A percentile compares a stretch with the other conserved stretches of the same genome.
Evolutionary conservation across 2,888 invertebrate species (phyloP).

Genomic region (Yponomeuta plumbellus): DNA sequence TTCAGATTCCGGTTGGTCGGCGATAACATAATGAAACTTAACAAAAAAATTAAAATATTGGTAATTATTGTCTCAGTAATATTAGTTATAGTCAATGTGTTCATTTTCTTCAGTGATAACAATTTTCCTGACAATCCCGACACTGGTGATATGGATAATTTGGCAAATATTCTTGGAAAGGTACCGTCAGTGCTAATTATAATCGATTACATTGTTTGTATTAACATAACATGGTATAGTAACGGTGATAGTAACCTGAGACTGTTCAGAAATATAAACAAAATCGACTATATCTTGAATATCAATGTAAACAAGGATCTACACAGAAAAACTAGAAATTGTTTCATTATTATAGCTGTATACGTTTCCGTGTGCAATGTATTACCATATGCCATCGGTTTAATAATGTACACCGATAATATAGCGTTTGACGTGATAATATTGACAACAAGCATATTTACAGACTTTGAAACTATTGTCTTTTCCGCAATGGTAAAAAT

Average conservation of each 20-base stretch:
- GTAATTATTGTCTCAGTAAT: conserved; percentile 23
- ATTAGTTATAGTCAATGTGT: neutral
- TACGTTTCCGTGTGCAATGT: neutral
- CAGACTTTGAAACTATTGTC: neutral
- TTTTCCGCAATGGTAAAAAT: neutral
- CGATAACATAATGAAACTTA: conserved; percentile 22
- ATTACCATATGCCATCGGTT: neutral
- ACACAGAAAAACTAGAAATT: neutral
- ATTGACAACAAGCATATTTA: neutral
- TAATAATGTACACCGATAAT: neutral
- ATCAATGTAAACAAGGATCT: neutral
- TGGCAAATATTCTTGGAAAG: neutral
- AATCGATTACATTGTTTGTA: neutral
- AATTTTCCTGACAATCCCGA: neutral
- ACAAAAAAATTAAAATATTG: conserved; percentile 33
- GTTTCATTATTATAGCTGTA: neutral
- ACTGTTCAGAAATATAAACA: neutral
- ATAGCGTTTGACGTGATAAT: neutral
- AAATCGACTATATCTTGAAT: neutral
- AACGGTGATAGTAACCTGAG: neutral
- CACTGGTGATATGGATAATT: neutral
- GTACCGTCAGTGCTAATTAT: neutral
- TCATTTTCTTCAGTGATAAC: neutral
- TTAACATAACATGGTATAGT: neutral
- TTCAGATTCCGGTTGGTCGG: conserved; percentile 35